Evolutionary conservation across 2,113 vertebrate species (phyloP), one percentile per base, ranked within the genome.

Genomic region (Macaca nemestrina): DNA sequence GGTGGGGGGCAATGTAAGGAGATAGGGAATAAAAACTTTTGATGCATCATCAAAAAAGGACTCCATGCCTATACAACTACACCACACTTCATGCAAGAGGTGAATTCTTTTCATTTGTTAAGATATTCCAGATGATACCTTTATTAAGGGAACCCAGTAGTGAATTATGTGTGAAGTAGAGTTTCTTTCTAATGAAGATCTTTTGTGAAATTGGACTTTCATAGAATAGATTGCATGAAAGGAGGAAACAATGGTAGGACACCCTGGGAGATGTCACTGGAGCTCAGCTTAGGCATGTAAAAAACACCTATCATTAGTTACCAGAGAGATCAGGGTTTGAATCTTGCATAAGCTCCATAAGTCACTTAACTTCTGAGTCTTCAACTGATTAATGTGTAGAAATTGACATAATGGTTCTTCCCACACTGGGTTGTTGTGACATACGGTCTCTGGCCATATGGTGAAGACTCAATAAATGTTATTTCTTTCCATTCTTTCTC

Each of bases 121-220:
- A 88, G 48, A 45, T 61, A 86, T 12, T 80, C 45, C 11, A 72
- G 6, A 3, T 64, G 80, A 95, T 57, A 38, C 22, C 92, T 70
- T 82, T 43, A 59, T 88, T 80, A 81, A 68, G 68, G 43, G n/a
- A 95, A 35, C 4, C 55, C 30, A 55, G 6, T n/a, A 38, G 13
- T 32, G 68, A 80, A 9, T 48, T 88, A 80, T 82, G 76, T 81
- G 30, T 43, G 55, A 48, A 88, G 18, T 38, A 61, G 40, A 88
- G 18, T 50, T 87, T 87, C 40, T 70, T 48, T 18, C 9, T 67
- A 50, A 91, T 86, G 30, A 76, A 70, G 35, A 12, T 45, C 32
- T 80, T 90, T 89, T 38, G 6, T 94, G 83, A 73, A 86, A 86
- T 18, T 48, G 86, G 38, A 45, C 94, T 87, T 93, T 70, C 30